phyloP scores from a whole-genome alignment of 2,888 invertebrate genomes.

The Phyto melanocephala region DNA sequence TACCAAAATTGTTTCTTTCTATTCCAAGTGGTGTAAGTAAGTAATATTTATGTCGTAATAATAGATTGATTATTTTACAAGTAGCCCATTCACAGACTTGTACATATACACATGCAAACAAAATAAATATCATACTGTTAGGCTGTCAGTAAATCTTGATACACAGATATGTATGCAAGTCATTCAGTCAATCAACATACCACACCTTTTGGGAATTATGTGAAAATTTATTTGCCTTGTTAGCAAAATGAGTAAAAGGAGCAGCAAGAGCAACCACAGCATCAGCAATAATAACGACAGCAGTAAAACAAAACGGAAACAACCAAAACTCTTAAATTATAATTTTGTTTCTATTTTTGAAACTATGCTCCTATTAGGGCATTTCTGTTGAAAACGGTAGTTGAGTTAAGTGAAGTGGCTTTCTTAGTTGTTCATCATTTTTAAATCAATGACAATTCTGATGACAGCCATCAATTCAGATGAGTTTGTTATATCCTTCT shows the following conservation, averaged over 20 bases:
- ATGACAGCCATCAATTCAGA: constrained; percentile 18
- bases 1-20: neutral
- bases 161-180: neutral
- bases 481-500: neutral
- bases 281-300: neutral
- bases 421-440: constrained; percentile 30
- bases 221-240: constrained; percentile 23
- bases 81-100: neutral
- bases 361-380: neutral
- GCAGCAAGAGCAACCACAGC: neutral
- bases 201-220: constrained; percentile 35
- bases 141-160: neutral
- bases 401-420: constrained; percentile 10
- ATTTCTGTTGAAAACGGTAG: neutral
- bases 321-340: neutral
- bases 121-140: neutral
- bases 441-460: constrained; percentile 33
- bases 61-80: constrained; percentile 28
- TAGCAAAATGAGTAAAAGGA: constrained; percentile 9
- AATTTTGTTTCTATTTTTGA: neutral
- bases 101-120: neutral
- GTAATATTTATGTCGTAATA: constrained; percentile 32
- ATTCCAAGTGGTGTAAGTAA: neutral
- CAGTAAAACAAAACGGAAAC: neutral
- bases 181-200: constrained; percentile 1